Evolutionary conservation across 1,140 invertebrate species (phyloP).

Genomic region (Atta cephalotes): DNA sequence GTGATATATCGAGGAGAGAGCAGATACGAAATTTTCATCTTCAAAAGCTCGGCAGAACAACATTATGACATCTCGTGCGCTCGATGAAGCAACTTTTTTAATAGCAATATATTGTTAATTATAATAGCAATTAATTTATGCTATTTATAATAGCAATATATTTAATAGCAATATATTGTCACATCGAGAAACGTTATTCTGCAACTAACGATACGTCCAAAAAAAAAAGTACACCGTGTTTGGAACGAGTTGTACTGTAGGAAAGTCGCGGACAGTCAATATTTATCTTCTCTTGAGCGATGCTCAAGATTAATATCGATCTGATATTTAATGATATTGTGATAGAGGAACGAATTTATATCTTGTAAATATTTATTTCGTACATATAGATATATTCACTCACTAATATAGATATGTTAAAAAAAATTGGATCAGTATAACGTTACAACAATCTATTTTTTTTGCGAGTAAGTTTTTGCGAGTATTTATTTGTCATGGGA

Average conservation of each 20-base stretch:
- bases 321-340: neutral
- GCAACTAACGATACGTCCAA: neutral
- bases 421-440: no score
- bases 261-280: no score
- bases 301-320: neutral
- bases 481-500: neutral
- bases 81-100: conserved; percentile 43
- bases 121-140: no score
- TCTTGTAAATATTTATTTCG: neutral
- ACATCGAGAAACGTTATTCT: neutral
- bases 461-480: no score
- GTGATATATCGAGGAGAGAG: neutral
- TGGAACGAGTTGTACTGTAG: no score
- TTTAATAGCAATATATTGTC: conserved; percentile 25
- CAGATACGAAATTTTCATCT: conserved; percentile 37
- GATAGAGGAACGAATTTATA: neutral
- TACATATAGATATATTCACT: neutral
- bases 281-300: neutral
- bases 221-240: neutral
- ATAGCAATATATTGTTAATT: conserved; percentile 6
- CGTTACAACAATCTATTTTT: no score
- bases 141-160: neutral
- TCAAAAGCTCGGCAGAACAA: conserved; percentile 28
- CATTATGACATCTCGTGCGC: neutral
- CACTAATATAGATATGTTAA: no score